Evolutionary conservation across 2,113 vertebrate genomes (phyloP), one percentile per base, ranked within the genome.

Genomic region (Andinoacara biseriatus): DNA sequence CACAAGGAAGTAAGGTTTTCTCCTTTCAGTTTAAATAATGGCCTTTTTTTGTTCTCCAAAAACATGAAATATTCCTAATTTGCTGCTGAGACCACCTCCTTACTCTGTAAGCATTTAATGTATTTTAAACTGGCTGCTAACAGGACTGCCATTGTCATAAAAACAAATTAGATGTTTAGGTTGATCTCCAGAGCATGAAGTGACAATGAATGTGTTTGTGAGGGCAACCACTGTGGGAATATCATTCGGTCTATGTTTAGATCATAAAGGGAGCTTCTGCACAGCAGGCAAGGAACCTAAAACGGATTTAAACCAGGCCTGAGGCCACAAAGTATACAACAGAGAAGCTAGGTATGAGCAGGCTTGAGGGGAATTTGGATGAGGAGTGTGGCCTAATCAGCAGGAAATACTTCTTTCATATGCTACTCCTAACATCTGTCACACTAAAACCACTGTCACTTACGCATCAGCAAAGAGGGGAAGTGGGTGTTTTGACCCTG

Each of bases 1-100:
- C 98, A 96, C 98, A 99, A 96, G 98, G 98, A 97, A 99, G 98
- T 99, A 96, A 98, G 98, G 97, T 88, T 57, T 82, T 54, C 35
- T 86, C 3, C 81, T 80, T 22, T 77, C 18, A 78, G 3, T 33
- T 72, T 31, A 18, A 52, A 46, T 11, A 43, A 13, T 11, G 10
- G 4, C 40, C 9, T 18, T 46, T 67, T 24, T 1, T 11, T 49
- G 10, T 31, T 69, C 65, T 17, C 29, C 43, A 69, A 4, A 52
- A 52, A 38, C 15, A 56, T 69, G 5, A 1, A 67, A 67, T 14
- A 60, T 62, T 58, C 24, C 22, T 33, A 4, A 76, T 80, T 13
- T 43, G 10, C 20, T 74, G 18, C 18, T 29, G n/a, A 65, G 24
- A 24, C n/a, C 33, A 5, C 20, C 3, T 33, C 11, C n/a, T 72